These are phyloP conservation scores for Lydus trimaculatus DNA, from an alignment of 2,888 invertebrate genomes.

Conservation along the genomic window DNA sequence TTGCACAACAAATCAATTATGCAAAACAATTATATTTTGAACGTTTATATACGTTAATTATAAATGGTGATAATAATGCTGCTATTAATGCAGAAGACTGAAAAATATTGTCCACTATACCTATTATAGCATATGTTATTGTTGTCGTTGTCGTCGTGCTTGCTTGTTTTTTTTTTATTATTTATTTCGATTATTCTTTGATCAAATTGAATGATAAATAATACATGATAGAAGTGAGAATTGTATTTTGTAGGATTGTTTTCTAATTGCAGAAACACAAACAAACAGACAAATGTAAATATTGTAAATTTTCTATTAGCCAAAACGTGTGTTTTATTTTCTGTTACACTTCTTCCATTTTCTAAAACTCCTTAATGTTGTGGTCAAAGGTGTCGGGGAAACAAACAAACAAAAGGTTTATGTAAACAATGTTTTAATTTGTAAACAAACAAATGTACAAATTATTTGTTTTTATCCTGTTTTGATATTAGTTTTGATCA, in stretches of 20 bases:
- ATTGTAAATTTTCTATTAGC: slow-evolving; percentile 32
- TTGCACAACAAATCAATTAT: slow-evolving; percentile 85
- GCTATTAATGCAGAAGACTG: slow-evolving; percentile 48
- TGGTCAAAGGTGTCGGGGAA: too few species aligned
- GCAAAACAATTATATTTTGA: slow-evolving; percentile 88
- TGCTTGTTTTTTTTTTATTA: too few species aligned
- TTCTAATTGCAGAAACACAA: neutral
- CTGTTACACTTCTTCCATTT: neutral
- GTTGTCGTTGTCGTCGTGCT: too few species aligned
- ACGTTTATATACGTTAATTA: slow-evolving; percentile 72
- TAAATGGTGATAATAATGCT: slow-evolving; percentile 39
- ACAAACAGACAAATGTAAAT: slow-evolving; percentile 24
- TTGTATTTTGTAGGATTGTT: slow-evolving; percentile 26
- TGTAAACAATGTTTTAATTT: neutral
- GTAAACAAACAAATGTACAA: too few species aligned
- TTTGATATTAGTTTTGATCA: slow-evolving; percentile 11
- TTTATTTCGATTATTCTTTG: too few species aligned
- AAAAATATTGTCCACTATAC: too few species aligned
- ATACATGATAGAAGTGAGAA: too few species aligned
- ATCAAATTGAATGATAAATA: too few species aligned
- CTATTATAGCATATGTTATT: too few species aligned
- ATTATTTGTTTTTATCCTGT: neutral
- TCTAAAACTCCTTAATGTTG: too few species aligned
- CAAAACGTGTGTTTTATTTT: slow-evolving; percentile 10
- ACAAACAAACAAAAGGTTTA: neutral